Conservation (phyloP, 2,113 vertebrate species). For the Atherinomorus stipes region DNA sequence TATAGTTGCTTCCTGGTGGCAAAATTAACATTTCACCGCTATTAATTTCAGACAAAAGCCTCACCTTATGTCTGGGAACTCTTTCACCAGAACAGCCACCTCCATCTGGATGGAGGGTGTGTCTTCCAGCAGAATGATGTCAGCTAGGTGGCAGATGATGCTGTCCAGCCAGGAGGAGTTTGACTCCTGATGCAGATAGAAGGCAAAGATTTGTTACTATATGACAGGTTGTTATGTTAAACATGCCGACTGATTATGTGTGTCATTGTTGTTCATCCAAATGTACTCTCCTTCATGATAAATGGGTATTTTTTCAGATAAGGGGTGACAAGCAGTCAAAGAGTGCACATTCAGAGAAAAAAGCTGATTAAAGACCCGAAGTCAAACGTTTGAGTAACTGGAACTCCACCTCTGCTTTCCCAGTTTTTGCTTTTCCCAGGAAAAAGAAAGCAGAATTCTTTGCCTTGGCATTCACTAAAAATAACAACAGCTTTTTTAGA, state of each 20-base stretch:
- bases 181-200: slow-evolving; percentile 83
- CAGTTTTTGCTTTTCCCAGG: slow-evolving; percentile 61
- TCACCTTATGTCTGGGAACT: slow-evolving; percentile 93
- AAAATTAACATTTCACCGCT: slow-evolving; percentile 17
- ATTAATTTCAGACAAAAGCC: slow-evolving; percentile 24
- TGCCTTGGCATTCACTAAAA: slow-evolving; percentile 71
- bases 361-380: slow-evolving; percentile 41
- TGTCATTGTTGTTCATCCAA: neutral
- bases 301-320: slow-evolving; percentile 4
- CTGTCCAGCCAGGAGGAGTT: slow-evolving; percentile 87
- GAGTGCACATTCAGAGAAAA: slow-evolving; percentile 31
- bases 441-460: slow-evolving; percentile 60
- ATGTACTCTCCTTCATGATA: slow-evolving; percentile 1
- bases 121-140: slow-evolving; percentile 91
- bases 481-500: slow-evolving; percentile 70
- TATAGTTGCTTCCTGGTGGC: slow-evolving; percentile 49
- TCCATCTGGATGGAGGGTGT: slow-evolving; percentile 93
- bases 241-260: neutral
- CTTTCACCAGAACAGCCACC: slow-evolving; percentile 88
- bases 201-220: neutral
- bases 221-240: neutral
- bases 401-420: slow-evolving; percentile 62
- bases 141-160: slow-evolving; percentile 86
- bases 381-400: slow-evolving; percentile 46
- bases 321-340: neutral